Evolutionary conservation across 2,113 vertebrate species (phyloP).

Genomic region (Neogale vison): DNA sequence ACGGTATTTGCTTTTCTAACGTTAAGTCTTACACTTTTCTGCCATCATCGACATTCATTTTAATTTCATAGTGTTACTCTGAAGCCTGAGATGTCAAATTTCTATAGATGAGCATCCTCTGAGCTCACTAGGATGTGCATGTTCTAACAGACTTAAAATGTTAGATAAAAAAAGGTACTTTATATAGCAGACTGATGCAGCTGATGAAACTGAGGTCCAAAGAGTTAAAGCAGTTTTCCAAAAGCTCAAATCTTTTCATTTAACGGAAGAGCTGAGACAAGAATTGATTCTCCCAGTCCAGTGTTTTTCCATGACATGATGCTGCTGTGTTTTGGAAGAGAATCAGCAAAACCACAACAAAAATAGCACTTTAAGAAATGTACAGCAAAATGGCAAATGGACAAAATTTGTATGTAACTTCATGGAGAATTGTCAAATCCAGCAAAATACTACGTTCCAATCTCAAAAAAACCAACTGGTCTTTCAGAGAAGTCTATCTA

Average conservation of each 20-base stretch:
- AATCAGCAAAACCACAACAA: slow-evolving; percentile 63
- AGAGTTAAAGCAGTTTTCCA: slow-evolving; percentile 35
- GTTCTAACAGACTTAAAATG: slow-evolving; percentile 22
- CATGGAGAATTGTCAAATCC: slow-evolving; percentile 27
- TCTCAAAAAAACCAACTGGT: slow-evolving; percentile 42
- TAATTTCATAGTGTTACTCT: background rate
- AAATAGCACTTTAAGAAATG: slow-evolving; percentile 62
- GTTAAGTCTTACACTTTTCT: background rate
- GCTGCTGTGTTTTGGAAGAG: slow-evolving; percentile 43
- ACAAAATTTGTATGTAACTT: slow-evolving; percentile 31
- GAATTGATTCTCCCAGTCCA: slow-evolving; percentile 10
- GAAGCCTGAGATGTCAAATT: slow-evolving; percentile 13
- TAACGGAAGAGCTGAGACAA: background rate
- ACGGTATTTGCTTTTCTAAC: slow-evolving; percentile 41
- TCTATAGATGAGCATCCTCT: background rate
- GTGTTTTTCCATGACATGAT: slow-evolving; percentile 63
- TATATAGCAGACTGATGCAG: background rate
- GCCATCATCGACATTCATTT: background rate
- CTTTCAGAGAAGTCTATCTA: slow-evolving; percentile 31
- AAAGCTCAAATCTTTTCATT: slow-evolving; percentile 43
- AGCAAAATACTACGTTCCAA: background rate
- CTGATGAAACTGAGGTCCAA: background rate
- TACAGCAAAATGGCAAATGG: slow-evolving; percentile 6
- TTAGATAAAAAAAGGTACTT: background rate
- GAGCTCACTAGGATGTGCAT: background rate